Evolutionary conservation across 2,113 vertebrate genomes (phyloP).

Genomic region (Malurus alboscapulatus): DNA sequence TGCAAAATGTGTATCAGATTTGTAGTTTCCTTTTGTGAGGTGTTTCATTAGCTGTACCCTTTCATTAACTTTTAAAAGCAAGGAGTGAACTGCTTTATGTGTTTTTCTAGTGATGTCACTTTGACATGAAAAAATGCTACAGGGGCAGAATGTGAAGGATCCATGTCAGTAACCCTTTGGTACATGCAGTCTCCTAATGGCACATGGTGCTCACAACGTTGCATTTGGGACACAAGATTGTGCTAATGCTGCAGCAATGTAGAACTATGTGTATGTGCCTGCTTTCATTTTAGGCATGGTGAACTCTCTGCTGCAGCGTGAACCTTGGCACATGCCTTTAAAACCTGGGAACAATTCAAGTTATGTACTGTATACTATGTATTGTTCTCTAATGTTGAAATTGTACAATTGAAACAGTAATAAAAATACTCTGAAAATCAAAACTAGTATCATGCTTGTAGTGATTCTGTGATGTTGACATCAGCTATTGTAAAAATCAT

Average conservation of each 20-base stretch:
- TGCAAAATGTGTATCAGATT: background rate
- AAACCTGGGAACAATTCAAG: background rate
- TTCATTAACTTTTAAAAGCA: background rate
- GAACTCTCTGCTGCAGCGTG: background rate
- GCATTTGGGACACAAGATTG: background rate
- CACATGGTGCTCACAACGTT: background rate
- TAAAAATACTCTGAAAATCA: conserved; percentile 48
- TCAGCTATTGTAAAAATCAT: background rate
- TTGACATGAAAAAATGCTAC: background rate
- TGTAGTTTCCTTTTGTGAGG: background rate
- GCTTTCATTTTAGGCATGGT: background rate
- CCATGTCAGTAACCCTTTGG: background rate
- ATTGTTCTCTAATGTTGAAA: conserved; percentile 4
- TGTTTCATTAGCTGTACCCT: background rate
- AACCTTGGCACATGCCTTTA: background rate
- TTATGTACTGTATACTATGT: conserved; percentile 8
- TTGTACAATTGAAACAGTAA: conserved; percentile 43
- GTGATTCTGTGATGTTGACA: background rate
- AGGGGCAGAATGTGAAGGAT: background rate
- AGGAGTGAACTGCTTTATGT: background rate
- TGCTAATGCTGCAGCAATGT: background rate
- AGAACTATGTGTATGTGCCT: background rate
- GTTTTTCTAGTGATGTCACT: background rate
- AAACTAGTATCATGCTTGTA: background rate
- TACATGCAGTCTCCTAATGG: background rate